Evolutionary conservation across 2,888 invertebrate species (phyloP), one percentile per base, ranked within the genome.

Genomic region (Graphium colonna): DNA sequence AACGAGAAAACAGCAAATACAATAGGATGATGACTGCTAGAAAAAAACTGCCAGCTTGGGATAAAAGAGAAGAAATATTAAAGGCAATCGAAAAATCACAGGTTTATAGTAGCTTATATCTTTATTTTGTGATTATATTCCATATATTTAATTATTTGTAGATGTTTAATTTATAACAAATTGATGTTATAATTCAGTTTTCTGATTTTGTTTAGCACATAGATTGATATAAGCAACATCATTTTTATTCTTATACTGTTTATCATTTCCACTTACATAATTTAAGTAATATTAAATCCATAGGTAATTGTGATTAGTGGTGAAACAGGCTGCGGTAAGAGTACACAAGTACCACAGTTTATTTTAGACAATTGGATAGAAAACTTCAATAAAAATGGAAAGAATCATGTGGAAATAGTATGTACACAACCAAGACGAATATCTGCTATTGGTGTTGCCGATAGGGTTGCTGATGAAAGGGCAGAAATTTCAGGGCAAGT

Each of bases 361-460:
- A 93, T 98, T 42, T 77, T 98, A 21, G 98, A 98, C 72, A 92
- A 97, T 56, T 97, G 96, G 93, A 80, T 97, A 47, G 80, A 90
- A 1, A 92, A 92, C 59, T 86, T 85, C 57, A 79, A 90, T 9
- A 84, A 88, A 8, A 76, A 77, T 7, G 88, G 84, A 0, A 81
- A 90, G 9, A 83, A 91, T 8, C 95, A 95, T 57, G 92, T 96
- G 2, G 95, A 97, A 69, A 95, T 98, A 40, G 91, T 98, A 44
- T 97, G 97, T 70, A 97, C 98, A 0, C 98, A 98, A 77, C 98
- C 98, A 0, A 91, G 98, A 41, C 89, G 97, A 64, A 93, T 98
- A 68, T 97, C 98, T 0, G 97, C 98, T 1, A 95, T 98, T 51
- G 96, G 96, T 10, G 96, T 98, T 0, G 96, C 98, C 0, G 97